Evolutionary conservation across 23 tunicate genomes (phyloP).

Genomic region (Ciona savignyi): DNA sequence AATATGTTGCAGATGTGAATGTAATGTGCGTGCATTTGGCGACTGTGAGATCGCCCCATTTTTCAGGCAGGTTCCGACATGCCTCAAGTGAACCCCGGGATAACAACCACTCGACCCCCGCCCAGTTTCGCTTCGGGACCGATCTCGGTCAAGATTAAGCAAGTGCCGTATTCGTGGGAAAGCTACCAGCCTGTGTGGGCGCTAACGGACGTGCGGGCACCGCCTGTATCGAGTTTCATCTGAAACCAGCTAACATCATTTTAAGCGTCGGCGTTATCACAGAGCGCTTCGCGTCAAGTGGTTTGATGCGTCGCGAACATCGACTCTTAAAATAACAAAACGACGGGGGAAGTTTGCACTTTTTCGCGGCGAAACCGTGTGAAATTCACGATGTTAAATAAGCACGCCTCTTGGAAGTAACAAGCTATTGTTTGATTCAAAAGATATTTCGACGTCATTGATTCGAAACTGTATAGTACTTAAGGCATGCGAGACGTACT

Average conservation of each 20-base stretch:
- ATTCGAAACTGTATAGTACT: background rate
- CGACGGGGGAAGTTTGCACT: background rate
- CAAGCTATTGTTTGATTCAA: background rate
- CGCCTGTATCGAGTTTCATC: background rate
- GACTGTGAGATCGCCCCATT: background rate
- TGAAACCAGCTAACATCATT: constrained; percentile 1
- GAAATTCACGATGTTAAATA: background rate
- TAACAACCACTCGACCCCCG: constrained; percentile 2
- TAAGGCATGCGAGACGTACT: background rate
- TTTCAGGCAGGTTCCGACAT: background rate
- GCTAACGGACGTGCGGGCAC: background rate
- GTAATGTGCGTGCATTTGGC: background rate
- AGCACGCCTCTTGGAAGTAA: background rate
- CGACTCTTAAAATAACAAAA: background rate
- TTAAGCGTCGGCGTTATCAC: background rate
- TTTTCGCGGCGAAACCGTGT: background rate
- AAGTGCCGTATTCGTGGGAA: background rate
- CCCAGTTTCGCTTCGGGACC: background rate
- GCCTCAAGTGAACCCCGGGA: constrained; percentile 2
- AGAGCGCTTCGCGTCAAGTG: background rate
- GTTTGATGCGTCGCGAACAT: constrained; percentile 1
- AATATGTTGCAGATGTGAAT: too few relatives aligned
- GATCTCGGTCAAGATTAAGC: constrained; percentile 1
- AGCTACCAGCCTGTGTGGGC: background rate
- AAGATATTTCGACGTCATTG: background rate